Base-by-base conservation (phyloP, 2,888 invertebrate species). In the Nezara viridula region DNA sequence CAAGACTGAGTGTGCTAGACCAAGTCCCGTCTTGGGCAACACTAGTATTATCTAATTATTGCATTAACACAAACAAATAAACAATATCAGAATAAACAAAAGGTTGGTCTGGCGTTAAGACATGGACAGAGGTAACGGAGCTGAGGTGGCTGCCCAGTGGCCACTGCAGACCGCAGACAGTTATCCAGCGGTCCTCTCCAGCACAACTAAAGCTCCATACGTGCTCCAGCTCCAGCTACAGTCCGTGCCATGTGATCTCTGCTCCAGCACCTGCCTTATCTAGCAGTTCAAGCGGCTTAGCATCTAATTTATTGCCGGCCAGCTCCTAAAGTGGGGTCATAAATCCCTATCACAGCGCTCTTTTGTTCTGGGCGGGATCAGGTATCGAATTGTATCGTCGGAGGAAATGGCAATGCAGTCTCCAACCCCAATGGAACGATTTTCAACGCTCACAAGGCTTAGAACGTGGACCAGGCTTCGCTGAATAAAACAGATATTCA, bases 301-400 rank as follows among this genome's bases (percentile, higher is more conserved):
- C 81, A 81, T 40, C n/a, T 81, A 81, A 81, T 81, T 81, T 81
- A 81, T 81, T n/a, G 81, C 81, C n/a, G n/a, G n/a, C 44, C 81
- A 81, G 40, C 81, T 47, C 40, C n/a, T 40, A 12, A 21, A 1
- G 10, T 1, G 12, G 81, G 16, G 44, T 32, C 77, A 44, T 44
- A 44, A 81, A 81, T 81, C 40, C 81, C 19, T 12, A 21, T n/a
- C n/a, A 2, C n/a, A 81, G 81, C 44, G 44, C n/a, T 81, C 81
- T 37, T 60, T 73, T 73, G 66, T 73, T 73, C 37, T 37, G 32
- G 19, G 12, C 12, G 16, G 37, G 66, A 73, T 73, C 37, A 19
- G 66, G 66, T 37, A 73, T 73, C 66, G 32, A 73, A 37, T 21
- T 73, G 16, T 73, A 73, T 27, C 60, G 60, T 32, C 16, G 60